Percentiles rank a stretch among this genome's conserved stretches.
Evolutionary conservation across 2,113 vertebrate genomes (phyloP).

Genomic region (Psittacula cyanocephala): DNA sequence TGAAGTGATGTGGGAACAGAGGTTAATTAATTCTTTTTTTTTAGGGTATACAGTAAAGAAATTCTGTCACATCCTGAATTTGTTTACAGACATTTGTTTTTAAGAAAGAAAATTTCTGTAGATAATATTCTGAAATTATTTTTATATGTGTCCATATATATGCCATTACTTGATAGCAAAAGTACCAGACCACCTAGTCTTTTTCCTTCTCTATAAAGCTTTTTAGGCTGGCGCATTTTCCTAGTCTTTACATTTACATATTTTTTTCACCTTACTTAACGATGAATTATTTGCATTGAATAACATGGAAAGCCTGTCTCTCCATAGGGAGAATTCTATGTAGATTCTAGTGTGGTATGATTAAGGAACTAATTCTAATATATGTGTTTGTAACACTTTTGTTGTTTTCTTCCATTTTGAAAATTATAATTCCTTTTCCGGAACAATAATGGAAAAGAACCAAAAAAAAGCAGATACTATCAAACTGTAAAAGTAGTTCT

Average conservation of each 20-base stretch:
- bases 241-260: neutral
- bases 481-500: neutral
- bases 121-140: neutral
- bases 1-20: neutral
- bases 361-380: neutral
- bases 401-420: neutral
- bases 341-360: neutral
- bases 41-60: neutral
- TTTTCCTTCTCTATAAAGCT: neutral
- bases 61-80: neutral
- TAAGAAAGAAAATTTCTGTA: neutral
- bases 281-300: neutral
- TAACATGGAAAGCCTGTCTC: accelerated
- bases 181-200: neutral
- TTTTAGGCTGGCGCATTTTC: neutral
- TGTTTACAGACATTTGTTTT: neutral
- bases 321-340: neutral
- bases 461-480: neutral
- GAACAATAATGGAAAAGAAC: neutral
- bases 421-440: neutral
- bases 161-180: neutral
- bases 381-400: neutral
- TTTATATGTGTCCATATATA: neutral
- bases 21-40: neutral
- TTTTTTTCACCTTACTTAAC: neutral